phyloP scores from a whole-genome alignment of 2,113 vertebrate species.

The Notiomystis cincta region DNA sequence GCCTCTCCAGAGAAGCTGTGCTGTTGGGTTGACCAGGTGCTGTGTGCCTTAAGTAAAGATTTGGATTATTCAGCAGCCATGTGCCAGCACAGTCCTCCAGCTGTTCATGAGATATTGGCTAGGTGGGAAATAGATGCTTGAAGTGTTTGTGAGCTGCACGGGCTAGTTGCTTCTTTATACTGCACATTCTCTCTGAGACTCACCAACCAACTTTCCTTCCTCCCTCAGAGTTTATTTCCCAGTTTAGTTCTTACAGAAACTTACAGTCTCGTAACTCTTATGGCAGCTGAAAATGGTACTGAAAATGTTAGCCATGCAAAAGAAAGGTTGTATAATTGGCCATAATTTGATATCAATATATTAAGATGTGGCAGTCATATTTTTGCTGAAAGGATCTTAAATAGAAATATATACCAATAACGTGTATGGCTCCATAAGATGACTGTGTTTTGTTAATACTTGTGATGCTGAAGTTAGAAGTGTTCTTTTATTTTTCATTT shows the following conservation, averaged over 20 bases:
- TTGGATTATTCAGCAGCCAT: background rate
- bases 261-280: background rate
- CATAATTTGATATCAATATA: fast-evolving
- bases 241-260: background rate
- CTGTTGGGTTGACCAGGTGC: background rate
- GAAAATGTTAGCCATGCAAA: background rate
- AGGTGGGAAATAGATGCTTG: background rate
- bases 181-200: background rate
- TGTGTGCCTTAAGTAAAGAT: background rate
- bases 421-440: background rate
- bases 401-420: background rate
- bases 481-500: background rate
- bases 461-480: background rate
- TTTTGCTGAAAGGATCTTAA: background rate
- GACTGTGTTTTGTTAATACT: background rate
- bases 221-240: background rate
- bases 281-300: background rate
- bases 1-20: background rate
- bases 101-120: background rate
- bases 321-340: background rate
- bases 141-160: background rate
- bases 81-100: background rate
- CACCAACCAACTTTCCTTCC: background rate
- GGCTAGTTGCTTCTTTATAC: background rate
- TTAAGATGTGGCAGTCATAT: background rate